These are phyloP conservation scores for Deroptyus accipitrinus DNA, from an alignment of 2,113 vertebrate species.

Conservation along the genomic window DNA sequence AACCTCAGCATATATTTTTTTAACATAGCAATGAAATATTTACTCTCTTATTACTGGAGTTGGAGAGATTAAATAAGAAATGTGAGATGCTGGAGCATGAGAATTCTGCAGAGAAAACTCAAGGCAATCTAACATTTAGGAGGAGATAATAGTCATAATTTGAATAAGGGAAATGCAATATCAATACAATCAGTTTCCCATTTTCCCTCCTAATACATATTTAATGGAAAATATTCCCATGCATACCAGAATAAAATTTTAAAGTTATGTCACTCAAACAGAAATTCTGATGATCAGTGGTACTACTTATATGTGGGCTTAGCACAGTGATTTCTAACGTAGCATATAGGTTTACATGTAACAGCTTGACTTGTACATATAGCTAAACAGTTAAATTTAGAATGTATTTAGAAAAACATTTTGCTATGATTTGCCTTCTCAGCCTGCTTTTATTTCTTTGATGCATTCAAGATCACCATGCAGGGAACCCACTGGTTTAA, in stretches of 20 bases:
- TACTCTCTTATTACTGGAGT: neutral
- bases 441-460: neutral
- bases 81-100: neutral
- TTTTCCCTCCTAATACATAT: neutral
- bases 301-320: neutral
- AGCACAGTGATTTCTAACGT: neutral
- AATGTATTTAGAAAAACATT: neutral
- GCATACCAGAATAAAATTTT: neutral
- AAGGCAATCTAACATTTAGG: neutral
- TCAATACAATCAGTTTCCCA: neutral
- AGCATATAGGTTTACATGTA: neutral
- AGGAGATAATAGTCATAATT: neutral
- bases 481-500: neutral
- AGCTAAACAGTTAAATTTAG: neutral
- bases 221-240: neutral
- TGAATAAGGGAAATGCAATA: neutral
- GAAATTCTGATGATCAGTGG: neutral
- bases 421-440: neutral
- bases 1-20: neutral
- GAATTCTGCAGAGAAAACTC: neutral
- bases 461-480: neutral
- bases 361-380: neutral
- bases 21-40: slow-evolving; percentile 1
- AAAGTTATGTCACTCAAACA: neutral
- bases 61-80: neutral